Base-by-base conservation (phyloP, 2,888 invertebrate species). In the Sinopyrophorus schimmeli region DNA sequence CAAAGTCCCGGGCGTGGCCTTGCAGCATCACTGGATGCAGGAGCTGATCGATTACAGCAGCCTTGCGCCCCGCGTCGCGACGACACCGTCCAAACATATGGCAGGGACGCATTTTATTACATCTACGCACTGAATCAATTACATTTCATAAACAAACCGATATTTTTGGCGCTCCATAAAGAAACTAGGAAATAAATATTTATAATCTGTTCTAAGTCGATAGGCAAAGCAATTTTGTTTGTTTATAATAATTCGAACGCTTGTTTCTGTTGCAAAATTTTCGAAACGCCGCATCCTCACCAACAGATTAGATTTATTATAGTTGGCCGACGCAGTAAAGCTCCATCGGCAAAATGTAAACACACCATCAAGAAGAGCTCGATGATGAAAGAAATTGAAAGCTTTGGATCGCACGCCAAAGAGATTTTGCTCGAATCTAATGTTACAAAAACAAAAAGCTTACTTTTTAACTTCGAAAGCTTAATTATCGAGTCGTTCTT, bases 1-100 rank as follows among this genome's bases (percentile, higher is more conserved):
- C 21, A 17, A 24, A 37, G 26, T 37, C 35, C 40, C 51, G 56
- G 56, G 56, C 49, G 56, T 53, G 53, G 56, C 53, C 53, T 51
- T 56, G 56, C 56, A 56, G 53, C 53, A 51, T 51, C 51, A 50
- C 37, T 39, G 53, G 46, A 47, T 53, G 53, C 56, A 53, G 48
- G 41, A 53, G 12, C 49, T 50, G 50, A 55, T 55, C 55, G 55
- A 55, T 55, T 39, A 53, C 48, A 21, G 26, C 42, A 46, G 37
- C 46, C 39, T 42, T 38, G 46, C 49, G 44, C 35, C 31, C 30
- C 35, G 37, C 48, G 47, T 26, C 48, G 47, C 44, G 46, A 51
- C 47, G 46, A 34, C 46, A 35, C 27, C 47, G 15, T 24, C 31
- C 20, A n/a, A 34, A 48, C 48, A 48, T 41, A 41, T 46, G 38